These are phyloP conservation scores for Zootermopsis nevadensis DNA, from an alignment of 2,888 invertebrate genomes.

Conservation along the genomic window DNA sequence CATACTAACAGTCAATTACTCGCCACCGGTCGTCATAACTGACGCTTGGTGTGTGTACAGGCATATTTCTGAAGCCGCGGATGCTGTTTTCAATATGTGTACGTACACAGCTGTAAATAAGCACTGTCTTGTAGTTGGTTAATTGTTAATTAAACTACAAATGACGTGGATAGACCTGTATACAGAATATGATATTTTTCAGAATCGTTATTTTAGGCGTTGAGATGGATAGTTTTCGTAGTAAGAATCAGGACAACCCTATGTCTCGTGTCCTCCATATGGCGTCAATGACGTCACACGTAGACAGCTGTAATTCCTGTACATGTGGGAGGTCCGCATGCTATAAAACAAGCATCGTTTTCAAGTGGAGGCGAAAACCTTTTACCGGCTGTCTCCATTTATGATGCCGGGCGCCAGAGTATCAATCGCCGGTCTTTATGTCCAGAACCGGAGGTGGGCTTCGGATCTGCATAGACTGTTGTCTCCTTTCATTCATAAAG, in stretches of 20 bases:
- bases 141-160: too few relatives aligned
- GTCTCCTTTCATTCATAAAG: conserved; percentile 17
- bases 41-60: too few relatives aligned
- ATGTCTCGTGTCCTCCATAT: conserved; percentile 7
- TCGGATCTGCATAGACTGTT: background rate
- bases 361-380: conserved; percentile 24
- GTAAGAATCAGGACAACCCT: conserved; percentile 5
- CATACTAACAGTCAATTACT: too few relatives aligned
- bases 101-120: too few relatives aligned
- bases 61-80: too few relatives aligned
- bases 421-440: background rate
- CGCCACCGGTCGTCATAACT: too few relatives aligned
- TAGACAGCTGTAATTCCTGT: conserved; percentile 33
- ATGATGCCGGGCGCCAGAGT: conserved; percentile 4
- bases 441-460: background rate
- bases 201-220: too few relatives aligned
- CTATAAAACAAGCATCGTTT: conserved; percentile 32
- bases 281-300: background rate
- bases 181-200: too few relatives aligned
- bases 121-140: too few relatives aligned
- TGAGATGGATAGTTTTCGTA: too few relatives aligned
- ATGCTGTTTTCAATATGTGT: too few relatives aligned
- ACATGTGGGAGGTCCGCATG: conserved; percentile 30
- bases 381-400: background rate
- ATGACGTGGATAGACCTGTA: too few relatives aligned